Evolutionary conservation across 2,113 vertebrate genomes (phyloP), one percentile per base, ranked within the genome.

Genomic region (Stercorarius parasiticus): DNA sequence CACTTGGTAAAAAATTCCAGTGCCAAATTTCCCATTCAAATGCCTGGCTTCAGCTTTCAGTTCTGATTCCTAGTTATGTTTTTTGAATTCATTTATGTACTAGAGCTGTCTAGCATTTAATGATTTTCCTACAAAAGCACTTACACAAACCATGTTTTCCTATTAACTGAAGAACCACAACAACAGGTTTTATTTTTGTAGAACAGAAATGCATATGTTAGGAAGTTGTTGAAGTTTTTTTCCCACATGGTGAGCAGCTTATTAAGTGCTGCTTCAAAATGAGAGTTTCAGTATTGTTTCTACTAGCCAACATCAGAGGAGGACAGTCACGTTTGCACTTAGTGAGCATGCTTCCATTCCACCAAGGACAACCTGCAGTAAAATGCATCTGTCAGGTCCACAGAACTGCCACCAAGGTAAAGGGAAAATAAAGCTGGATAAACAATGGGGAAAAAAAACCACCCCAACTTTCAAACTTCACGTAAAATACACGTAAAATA

Each of bases 241-340:
- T 8, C 29, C 43, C 20, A 15, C 19, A 8, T 5, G 13, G 45
- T 26, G 29, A 66, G 11, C 29, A 86, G 29, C 25, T 67, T 27
- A n/a, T 47, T 23, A 70, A 79, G 16, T 34, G 15, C 78, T 38
- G 13, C 25, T 55, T 16, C 47, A 53, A 53, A 72, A 55, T 11
- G 19, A 84, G n/a, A 69, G 45, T 27, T 13, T 34, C 62, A 34
- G 18, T 43, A 25, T n/a, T 12, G 5, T 21, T 71, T 64, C 23
- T 36, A 62, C 6, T 1, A 59, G 58, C 10, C 58, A 90, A 3
- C 10, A 45, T 49, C 53, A 43, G 10, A 36, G 30, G 19, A 30
- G 34, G n/a, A 20, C 0, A 0, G 56, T 13, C 27, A 59, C 0
- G 3, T 42, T 66, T 67, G 61, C 30, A 32, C 23, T 25, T 11